Evolutionary conservation across 2,888 invertebrate species (phyloP).

Genomic region (Torymus texanus): DNA sequence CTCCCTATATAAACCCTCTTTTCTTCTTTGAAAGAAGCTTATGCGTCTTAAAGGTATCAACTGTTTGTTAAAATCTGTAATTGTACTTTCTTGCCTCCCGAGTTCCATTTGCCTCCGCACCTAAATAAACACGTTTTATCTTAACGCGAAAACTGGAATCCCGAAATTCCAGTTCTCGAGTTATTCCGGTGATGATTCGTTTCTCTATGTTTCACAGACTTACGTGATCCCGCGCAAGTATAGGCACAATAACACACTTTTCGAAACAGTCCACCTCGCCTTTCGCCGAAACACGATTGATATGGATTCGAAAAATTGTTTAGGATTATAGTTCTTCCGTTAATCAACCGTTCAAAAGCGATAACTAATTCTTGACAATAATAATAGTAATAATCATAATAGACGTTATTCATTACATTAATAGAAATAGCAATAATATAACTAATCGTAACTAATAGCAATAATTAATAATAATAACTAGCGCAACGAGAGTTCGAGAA

Average conservation of each 20-base stretch:
- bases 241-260: constrained; percentile 54
- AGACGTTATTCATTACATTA: constrained; percentile 60
- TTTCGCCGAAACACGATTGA: constrained; percentile 55
- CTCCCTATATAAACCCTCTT: constrained; percentile 48
- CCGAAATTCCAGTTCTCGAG: constrained; percentile 5
- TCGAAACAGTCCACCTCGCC: constrained; percentile 52
- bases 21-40: constrained; percentile 45
- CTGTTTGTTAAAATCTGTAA: constrained; percentile 44
- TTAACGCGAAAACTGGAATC: constrained; percentile 18
- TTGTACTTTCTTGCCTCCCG: constrained; percentile 33
- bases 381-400: constrained; percentile 46
- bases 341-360: constrained; percentile 56
- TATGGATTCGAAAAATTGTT: constrained; percentile 43
- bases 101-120: neutral
- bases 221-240: constrained; percentile 37
- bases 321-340: constrained; percentile 46
- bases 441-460: constrained; percentile 66
- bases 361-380: constrained; percentile 58
- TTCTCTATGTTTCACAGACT: neutral
- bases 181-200: neutral
- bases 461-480: constrained; percentile 65
- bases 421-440: constrained; percentile 63
- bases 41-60: constrained; percentile 39
- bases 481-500: constrained; percentile 58
- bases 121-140: neutral